Evolutionary conservation across 1,140 invertebrate species (phyloP).

Genomic region (Sitobion miscanthi): DNA sequence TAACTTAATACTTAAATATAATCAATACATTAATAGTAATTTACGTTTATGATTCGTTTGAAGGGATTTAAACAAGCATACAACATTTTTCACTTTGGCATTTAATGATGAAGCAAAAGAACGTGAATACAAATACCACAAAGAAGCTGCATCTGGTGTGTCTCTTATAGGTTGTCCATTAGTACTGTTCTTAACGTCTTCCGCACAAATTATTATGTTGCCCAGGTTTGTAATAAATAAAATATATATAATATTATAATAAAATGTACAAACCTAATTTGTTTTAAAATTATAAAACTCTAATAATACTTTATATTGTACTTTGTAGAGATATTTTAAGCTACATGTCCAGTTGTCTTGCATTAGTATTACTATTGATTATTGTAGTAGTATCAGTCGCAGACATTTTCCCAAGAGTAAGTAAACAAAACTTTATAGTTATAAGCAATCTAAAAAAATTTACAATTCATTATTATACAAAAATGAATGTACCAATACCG

Average conservation of each 20-base stretch:
- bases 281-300: slow-evolving; percentile 2
- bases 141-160: slow-evolving; percentile 71
- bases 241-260: not conserved
- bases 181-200: slow-evolving; percentile 68
- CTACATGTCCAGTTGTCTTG: slow-evolving; percentile 64
- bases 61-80: slow-evolving; percentile 74
- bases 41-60: slow-evolving; percentile 57
- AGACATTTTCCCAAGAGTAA: slow-evolving; percentile 66
- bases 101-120: slow-evolving; percentile 74
- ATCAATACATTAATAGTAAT: not conserved
- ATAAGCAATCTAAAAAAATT: not conserved
- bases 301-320: not conserved
- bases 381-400: slow-evolving; percentile 65
- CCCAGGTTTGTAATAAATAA: slow-evolving; percentile 64
- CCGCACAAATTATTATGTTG: slow-evolving; percentile 67
- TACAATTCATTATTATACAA: not conserved
- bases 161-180: slow-evolving; percentile 71
- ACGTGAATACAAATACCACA: slow-evolving; percentile 70
- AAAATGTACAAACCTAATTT: not conserved
- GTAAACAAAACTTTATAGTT: slow-evolving; percentile 30
- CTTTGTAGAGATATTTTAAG: slow-evolving; percentile 62
- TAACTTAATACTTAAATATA: not conserved
- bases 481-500: not conserved
- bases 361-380: slow-evolving; percentile 64
- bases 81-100: slow-evolving; percentile 70